Evolutionary conservation across 2,113 vertebrate species (phyloP).

Genomic region (Morone saxatilis): DNA sequence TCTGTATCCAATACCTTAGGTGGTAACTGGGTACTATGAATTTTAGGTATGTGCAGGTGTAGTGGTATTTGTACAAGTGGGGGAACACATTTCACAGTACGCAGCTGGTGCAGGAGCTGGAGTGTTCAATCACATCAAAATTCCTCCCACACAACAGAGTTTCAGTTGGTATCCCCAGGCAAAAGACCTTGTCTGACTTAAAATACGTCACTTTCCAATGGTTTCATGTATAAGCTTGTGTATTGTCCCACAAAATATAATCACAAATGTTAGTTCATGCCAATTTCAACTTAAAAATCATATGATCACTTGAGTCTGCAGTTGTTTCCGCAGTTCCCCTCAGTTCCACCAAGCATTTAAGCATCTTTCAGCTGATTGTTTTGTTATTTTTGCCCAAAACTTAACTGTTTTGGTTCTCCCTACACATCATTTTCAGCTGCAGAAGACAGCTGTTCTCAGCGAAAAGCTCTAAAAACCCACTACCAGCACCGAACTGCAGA

Average conservation of each 20-base stretch:
- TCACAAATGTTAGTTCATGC: neutral
- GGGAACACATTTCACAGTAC: neutral
- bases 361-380: neutral
- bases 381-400: neutral
- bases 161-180: slow-evolving; percentile 10
- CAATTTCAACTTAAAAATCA: neutral
- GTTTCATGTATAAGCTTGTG: neutral
- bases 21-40: slow-evolving; percentile 7
- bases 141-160: neutral
- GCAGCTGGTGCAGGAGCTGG: slow-evolving; percentile 22
- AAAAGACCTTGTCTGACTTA: slow-evolving; percentile 4
- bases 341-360: no score
- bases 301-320: no score
- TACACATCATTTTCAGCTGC: no score
- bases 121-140: slow-evolving; percentile 2
- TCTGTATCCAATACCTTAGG: slow-evolving; percentile 13
- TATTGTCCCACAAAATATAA: neutral
- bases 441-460: neutral
- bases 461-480: neutral
- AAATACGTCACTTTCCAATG: neutral
- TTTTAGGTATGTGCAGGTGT: slow-evolving; percentile 57
- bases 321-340: no score
- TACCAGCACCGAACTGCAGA: no score
- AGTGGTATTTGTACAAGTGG: slow-evolving; percentile 6
- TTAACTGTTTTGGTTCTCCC: no score